Base-by-base conservation (phyloP, 2,113 vertebrate genomes). In the Barnardius zonarius region DNA sequence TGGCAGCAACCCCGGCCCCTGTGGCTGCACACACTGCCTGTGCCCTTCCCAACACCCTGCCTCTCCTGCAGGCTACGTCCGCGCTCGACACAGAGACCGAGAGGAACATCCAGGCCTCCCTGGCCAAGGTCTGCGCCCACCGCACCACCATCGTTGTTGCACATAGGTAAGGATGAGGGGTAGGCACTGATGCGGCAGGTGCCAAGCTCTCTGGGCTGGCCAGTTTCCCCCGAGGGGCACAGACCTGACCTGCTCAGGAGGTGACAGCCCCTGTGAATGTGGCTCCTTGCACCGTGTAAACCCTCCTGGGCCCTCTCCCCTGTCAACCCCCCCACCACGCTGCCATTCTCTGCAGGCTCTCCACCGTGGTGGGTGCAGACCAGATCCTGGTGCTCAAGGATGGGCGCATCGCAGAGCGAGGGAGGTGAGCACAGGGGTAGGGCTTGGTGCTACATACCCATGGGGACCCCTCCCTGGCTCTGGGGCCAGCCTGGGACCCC, bases 21-120 rank as follows among this genome's bases (percentile, higher is more conserved):
- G 48, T 1, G 1, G 52, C 62, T 90, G 78, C 61, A 57, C 16
- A 43, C 6, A 22, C 33, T 77, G 76, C 39, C 23, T 17, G 23
- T 13, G 15, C 24, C 51, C 46, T 33, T 35, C 25, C 39, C 30
- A 19, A 68, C 2, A 1, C 15, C 52, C 17, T 81, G 43, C 48
- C 52, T 80, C 39, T 54, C 59, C 57, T 6, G 0, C 94, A 99
- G 99, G 99, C 99, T 41, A 99, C 99, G 0, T 99, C 99, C 0
- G 99, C 99, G 0, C 97, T 99, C 5, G 99, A 99, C 97, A 99
- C 99, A 0, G 98, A 99, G 83, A 99, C 99, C 0, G 99, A 99
- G 83, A 98, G 99, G 67, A 99, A 99, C 96, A 99, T 99, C 95
- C 99, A 99, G 96, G 98, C 99, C 41, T 99, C 99, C 4, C 92